These are phyloP conservation scores for Tipula vernalis DNA, from an alignment of 2,888 invertebrate genomes.

Conservation along the genomic window DNA sequence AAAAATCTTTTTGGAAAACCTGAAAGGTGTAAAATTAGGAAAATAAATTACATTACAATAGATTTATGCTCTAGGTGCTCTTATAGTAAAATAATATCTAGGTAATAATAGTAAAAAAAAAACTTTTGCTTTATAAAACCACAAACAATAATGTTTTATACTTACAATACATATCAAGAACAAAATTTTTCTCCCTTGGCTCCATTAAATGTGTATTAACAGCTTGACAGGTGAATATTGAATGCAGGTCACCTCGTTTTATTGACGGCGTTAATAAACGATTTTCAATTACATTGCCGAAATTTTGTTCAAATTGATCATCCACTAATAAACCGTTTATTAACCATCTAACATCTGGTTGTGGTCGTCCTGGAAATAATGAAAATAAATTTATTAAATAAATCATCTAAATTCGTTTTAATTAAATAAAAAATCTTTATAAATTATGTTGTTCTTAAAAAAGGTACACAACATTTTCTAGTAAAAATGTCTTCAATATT, in stretches of 20 bases:
- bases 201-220: conserved; percentile 40
- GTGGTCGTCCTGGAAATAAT: conserved; percentile 35
- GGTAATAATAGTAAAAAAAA: not conserved
- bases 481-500: not conserved
- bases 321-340: conserved; percentile 33
- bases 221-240: conserved; percentile 41
- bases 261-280: conserved; percentile 28
- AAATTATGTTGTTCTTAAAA: not conserved
- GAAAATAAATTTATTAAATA: not conserved
- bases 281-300: conserved; percentile 38
- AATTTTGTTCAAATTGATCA: conserved; percentile 34
- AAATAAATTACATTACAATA: not conserved
- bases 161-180: conserved; percentile 38
- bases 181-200: conserved; percentile 33
- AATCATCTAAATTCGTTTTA: not conserved
- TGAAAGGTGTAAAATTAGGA: not conserved
- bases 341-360: conserved; percentile 37
- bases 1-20: not conserved
- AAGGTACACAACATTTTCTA: not conserved
- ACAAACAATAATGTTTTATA: conserved; percentile 20
- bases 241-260: conserved; percentile 37
- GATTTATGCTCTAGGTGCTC: not conserved
- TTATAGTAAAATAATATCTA: not conserved
- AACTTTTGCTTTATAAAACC: not conserved
- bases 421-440: not conserved